Evolutionary conservation across 2,888 invertebrate genomes (phyloP), one percentile per base, ranked within the genome.

Genomic region (Trichopria drosophilae): DNA sequence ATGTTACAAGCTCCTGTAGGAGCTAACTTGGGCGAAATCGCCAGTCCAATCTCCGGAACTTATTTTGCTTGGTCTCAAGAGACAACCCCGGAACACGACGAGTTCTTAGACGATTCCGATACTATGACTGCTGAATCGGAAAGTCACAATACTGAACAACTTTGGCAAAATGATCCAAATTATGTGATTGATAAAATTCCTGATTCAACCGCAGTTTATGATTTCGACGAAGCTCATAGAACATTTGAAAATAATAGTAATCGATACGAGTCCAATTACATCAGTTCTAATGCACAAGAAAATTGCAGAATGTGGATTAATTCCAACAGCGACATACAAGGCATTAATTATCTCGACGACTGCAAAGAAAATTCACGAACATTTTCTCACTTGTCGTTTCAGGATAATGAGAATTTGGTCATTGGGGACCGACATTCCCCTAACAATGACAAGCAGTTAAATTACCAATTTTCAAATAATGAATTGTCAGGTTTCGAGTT

Each of bases 1-100:
- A 72, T 75, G 71, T 57, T 75, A 4, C 71, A 74, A 49, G 74
- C 74, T 10, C 74, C 74, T 10, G 63, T 58, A 2, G 74, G 74
- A 13, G 68, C 71, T 3, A 70, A 73, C 60, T 56, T 74, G 12
- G 69, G 69, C 20, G 69, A 68, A 32, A 68, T 73, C 31, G 72
- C 70, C 5, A 66, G 68, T 42, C 69, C 71, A 2, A 62, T 64
- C 1, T 42, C 60, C 19, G 58, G 61, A 52, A 49, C 10, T 47
- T 51, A 36, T 40, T 39, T 37, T 48, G 48, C 15, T 20, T 53
- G 53, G 53, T 18, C 49, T 12, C 9, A 42, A 2, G 53, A 53
- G 13, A 13, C 50, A 1, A 37, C 29, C 18, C 40, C 37, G 2
- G 10, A 43, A 6, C 46, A 58, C 6, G 51, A 61, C 34, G 63